phyloP scores from a whole-genome alignment of 2,888 invertebrate genomes.

The Nymphalis c-album region DNA sequence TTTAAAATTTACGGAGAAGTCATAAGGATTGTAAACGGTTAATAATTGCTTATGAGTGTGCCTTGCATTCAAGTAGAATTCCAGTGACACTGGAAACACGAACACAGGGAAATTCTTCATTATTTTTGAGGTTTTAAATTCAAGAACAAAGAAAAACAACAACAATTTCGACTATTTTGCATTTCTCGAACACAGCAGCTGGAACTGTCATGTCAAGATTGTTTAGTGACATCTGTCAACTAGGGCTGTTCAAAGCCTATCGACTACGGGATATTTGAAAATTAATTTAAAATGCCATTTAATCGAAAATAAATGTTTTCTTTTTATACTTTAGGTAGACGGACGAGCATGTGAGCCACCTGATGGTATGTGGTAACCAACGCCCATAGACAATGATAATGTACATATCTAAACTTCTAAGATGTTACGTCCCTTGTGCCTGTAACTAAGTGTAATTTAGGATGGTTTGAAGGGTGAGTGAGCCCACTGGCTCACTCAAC shows the following conservation, averaged over 20 bases:
- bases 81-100: slow-evolving; percentile 88
- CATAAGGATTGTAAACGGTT: slow-evolving; percentile 93
- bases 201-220: slow-evolving; percentile 10
- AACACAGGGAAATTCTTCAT: slow-evolving; percentile 89
- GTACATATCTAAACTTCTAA: no score
- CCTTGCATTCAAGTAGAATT: slow-evolving; percentile 88
- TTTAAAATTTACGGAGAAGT: slow-evolving; percentile 89
- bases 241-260: background rate
- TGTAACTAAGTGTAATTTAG: no score
- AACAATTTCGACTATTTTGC: slow-evolving; percentile 42
- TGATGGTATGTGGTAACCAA: no score
- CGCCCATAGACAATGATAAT: no score
- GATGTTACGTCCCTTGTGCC: no score
- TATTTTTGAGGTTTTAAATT: slow-evolving; percentile 37
- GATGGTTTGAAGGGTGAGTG: no score
- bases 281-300: no score
- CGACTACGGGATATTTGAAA: background rate
- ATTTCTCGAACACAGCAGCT: slow-evolving; percentile 16
- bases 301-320: no score
- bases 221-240: background rate
- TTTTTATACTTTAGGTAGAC: no score
- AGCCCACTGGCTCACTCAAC: no score
- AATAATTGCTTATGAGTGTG: slow-evolving; percentile 90
- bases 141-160: slow-evolving; percentile 51
- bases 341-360: no score